Conservation (phyloP, 1,140 invertebrate genomes). For the Pseudomyrmex cubaensis region DNA sequence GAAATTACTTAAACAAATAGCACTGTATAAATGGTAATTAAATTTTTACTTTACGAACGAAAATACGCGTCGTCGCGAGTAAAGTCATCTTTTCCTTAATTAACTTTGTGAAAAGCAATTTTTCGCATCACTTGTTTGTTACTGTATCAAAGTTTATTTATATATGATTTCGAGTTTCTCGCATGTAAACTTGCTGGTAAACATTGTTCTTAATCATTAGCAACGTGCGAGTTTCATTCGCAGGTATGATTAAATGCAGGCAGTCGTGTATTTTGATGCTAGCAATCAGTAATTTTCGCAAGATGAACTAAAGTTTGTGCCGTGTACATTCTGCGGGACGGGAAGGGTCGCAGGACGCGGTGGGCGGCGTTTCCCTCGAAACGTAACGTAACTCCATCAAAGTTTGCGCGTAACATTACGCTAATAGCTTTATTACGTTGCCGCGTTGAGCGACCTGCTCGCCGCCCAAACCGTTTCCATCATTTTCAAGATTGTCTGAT, state of each 20-base stretch:
- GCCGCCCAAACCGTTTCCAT: conserved; percentile 41
- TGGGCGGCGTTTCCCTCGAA: conserved; percentile 39
- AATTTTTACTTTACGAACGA: neutral
- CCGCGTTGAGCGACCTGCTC: conserved; percentile 32
- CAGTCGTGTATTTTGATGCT: conserved; percentile 32
- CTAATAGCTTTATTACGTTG: conserved; percentile 59
- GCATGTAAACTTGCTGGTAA: conserved; percentile 7
- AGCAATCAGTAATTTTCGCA: conserved; percentile 52
- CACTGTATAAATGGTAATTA: neutral
- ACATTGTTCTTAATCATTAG: conserved; percentile 35
- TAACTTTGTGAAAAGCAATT: neutral
- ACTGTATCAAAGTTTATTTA: neutral
- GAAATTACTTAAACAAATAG: neutral
- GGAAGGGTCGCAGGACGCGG: conserved; percentile 39
- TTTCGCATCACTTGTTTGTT: neutral
- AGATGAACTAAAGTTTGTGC: conserved; percentile 54
- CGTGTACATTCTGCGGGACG: conserved; percentile 31
- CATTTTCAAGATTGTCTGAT: conserved; percentile 54
- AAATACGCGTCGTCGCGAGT: too few species aligned
- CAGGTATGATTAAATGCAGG: conserved; percentile 39
- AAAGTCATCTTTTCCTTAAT: too few species aligned
- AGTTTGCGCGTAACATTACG: conserved; percentile 59
- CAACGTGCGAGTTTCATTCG: conserved; percentile 25
- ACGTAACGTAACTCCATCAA: conserved; percentile 52
- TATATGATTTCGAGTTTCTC: conserved; percentile 3